These are phyloP conservation scores for Cheilosia scutellata DNA, from an alignment of 2,888 invertebrate species.

Conservation along the genomic window DNA sequence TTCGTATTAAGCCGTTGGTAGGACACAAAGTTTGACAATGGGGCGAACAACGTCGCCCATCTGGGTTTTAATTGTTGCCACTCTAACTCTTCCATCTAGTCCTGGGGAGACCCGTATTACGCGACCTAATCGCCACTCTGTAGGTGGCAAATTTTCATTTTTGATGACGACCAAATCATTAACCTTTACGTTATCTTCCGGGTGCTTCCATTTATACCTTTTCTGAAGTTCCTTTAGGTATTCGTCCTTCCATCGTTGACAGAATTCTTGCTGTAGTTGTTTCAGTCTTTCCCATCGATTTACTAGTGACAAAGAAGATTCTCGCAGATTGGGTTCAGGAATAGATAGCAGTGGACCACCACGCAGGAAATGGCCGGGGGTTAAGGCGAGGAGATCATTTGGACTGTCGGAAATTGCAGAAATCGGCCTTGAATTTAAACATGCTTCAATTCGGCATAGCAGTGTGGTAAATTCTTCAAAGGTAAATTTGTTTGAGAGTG, in stretches of 20 bases:
- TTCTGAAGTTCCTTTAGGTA: background rate
- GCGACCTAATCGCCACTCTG: conserved; percentile 86
- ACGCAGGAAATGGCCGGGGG: background rate
- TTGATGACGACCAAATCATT: conserved; percentile 82
- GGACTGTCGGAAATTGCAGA: too few relatives aligned
- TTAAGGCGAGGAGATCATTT: too few relatives aligned
- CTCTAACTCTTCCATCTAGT: conserved; percentile 84
- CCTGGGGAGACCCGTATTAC: background rate
- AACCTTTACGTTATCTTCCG: background rate
- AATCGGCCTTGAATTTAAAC: background rate
- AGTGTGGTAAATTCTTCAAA: background rate
- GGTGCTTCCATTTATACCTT: background rate
- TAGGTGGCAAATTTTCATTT: conserved; percentile 86
- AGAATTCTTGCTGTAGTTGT: background rate
- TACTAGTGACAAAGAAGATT: background rate
- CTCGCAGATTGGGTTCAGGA: background rate
- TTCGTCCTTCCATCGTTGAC: background rate
- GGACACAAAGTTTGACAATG: background rate
- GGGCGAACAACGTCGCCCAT: background rate
- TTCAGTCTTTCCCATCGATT: background rate
- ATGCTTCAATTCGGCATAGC: background rate
- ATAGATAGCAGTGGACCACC: background rate
- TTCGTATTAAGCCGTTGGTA: background rate
- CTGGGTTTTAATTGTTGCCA: background rate
- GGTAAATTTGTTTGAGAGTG: background rate